Evolutionary conservation across 2,888 invertebrate species (phyloP), one percentile per base, ranked within the genome.

Genomic region (Phrixothrix hirtus): DNA sequence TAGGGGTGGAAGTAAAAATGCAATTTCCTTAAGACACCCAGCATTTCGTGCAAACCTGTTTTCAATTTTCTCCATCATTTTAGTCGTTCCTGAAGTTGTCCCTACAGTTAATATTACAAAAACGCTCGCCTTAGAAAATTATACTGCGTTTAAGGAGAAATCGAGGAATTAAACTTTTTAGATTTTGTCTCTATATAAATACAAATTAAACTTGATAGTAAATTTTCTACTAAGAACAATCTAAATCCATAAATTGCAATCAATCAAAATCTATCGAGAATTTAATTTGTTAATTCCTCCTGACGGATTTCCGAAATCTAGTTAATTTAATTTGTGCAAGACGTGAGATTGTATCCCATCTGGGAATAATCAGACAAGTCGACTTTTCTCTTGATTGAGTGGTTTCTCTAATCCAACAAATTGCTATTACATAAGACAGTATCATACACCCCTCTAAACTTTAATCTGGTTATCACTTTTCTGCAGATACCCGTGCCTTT

Each of bases 1-100:
- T 61, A 62, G 62, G 68, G 68, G 66, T 65, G 64, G 66, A 63
- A 60, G 64, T 59, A 67, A 68, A 68, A 70, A 68, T 68, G 69
- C 65, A 70, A 69, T 70, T 70, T 70, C 65, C 68, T 64, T 60
- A 61, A 65, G 68, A 66, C 65, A 66, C 63, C 63, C 60, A 62
- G 66, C 64, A 67, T 68, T 67, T 67, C 60, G 59, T 61, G 63
- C 62, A 50, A 58, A 41, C 62, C 57, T 60, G 62, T 62, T 63
- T 59, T 63, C 53, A 30, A 13, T 17, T 41, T 21, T 31, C 31
- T 38, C 13, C 26, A 41, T 31, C 17, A 31, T 9, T 29, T 13
- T 13, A 9, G 10, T n/a, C 14, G 3, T 16, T 25, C 30, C 15
- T 12, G 3, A 29, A 27, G 14, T 11, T 36, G 16, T 25, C 21